phyloP scores from a whole-genome alignment of 1,140 invertebrate genomes.

The Drosophila mauritiana region DNA sequence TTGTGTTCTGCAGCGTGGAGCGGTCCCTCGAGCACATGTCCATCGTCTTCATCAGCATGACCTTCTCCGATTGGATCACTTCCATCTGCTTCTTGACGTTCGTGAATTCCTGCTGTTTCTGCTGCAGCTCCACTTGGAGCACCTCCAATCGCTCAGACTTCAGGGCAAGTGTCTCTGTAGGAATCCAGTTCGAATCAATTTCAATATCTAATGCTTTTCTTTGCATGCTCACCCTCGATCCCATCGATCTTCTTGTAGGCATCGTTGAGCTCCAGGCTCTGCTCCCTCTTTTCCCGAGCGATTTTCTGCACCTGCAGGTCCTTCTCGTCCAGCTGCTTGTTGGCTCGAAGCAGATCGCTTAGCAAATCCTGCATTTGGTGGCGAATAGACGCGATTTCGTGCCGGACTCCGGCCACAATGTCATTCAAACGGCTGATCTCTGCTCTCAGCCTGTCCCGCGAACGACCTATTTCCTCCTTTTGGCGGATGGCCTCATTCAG shows the following conservation, averaged over 20 bases:
- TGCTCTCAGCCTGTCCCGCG: slow-evolving; percentile 16
- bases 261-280: slow-evolving; percentile 20
- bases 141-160: slow-evolving; percentile 85
- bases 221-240: slow-evolving; percentile 47
- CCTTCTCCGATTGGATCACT: slow-evolving; percentile 87
- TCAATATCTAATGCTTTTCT: background rate
- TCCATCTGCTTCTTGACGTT: slow-evolving; percentile 88
- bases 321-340: slow-evolving; percentile 22
- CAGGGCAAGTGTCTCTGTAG: slow-evolving; percentile 3
- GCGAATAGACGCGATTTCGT: slow-evolving; percentile 19
- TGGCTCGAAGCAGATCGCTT: background rate
- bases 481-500: slow-evolving; percentile 27
- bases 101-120: slow-evolving; percentile 86
- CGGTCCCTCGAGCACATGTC: slow-evolving; percentile 87
- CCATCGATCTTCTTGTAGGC: slow-evolving; percentile 44
- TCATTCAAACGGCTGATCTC: slow-evolving; percentile 39
- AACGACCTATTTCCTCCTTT: slow-evolving; percentile 15
- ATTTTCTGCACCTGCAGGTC: slow-evolving; percentile 20
- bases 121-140: slow-evolving; percentile 86
- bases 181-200: background rate
- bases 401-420: slow-evolving; percentile 10
- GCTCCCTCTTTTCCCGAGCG: slow-evolving; percentile 31
- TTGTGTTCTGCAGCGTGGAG: slow-evolving; percentile 86
- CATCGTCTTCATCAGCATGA: slow-evolving; percentile 87
- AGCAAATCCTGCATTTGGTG: slow-evolving; percentile 28